Percentiles rank a stretch among this genome's conserved stretches.
phyloP scores from a whole-genome alignment of 2,888 invertebrate species.

The Hermaeophaga mercurialis region DNA sequence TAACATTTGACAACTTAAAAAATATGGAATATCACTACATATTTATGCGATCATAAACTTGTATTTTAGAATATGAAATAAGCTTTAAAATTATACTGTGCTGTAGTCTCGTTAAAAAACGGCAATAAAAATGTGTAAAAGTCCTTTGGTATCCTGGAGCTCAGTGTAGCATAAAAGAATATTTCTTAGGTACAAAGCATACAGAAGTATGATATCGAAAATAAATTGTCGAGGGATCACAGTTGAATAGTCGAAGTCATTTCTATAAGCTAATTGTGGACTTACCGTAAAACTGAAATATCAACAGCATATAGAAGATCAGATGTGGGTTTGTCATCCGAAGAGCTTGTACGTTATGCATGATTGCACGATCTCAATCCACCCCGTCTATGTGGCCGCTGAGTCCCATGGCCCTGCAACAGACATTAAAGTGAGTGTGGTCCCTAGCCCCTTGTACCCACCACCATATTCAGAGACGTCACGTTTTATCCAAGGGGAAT shows the following conservation, averaged over 20 bases:
- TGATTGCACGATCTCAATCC: slow-evolving; percentile 55
- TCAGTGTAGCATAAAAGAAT: slow-evolving; percentile 2
- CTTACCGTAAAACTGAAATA: slow-evolving; percentile 50
- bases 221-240: slow-evolving; percentile 6
- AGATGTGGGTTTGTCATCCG: slow-evolving; percentile 49
- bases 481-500: not conserved
- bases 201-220: slow-evolving; percentile 10
- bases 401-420: slow-evolving; percentile 56
- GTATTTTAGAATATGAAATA: not conserved
- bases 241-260: slow-evolving; percentile 15
- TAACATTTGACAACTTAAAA: too few species aligned
- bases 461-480: slow-evolving; percentile 6
- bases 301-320: slow-evolving; percentile 47
- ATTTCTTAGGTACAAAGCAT: not conserved
- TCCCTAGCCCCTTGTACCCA: slow-evolving; percentile 12
- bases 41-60: too few species aligned
- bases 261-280: slow-evolving; percentile 34
- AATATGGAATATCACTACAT: too few species aligned
- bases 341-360: slow-evolving; percentile 50
- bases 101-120: too few species aligned
- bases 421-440: slow-evolving; percentile 45
- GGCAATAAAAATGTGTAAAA: too few species aligned
- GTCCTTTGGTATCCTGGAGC: not conserved
- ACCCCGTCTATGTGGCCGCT: slow-evolving; percentile 53
- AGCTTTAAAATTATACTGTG: not conserved